Conservation (phyloP, 2,113 vertebrate genomes). For the Gymnocephalus cernua region DNA sequence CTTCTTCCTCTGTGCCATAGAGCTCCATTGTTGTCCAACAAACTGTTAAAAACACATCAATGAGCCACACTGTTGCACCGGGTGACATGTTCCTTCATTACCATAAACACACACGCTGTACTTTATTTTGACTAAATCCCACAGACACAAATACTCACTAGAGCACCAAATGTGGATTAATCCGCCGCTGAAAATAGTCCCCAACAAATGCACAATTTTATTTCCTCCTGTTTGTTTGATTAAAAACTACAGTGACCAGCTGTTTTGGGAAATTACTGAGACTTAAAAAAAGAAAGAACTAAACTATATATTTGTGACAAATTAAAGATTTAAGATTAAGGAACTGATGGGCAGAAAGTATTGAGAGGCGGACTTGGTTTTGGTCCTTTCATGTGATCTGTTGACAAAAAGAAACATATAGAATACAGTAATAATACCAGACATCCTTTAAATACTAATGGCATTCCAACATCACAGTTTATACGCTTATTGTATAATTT, state of each 20-base stretch:
- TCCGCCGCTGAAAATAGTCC: too few relatives aligned
- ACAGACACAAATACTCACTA: not conserved
- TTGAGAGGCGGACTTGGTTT: not conserved
- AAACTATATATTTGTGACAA: not conserved
- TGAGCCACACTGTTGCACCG: too few relatives aligned
- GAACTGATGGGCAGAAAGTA: not conserved
- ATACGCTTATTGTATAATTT: not conserved
- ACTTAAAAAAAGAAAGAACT: not conserved
- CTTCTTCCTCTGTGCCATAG: too few relatives aligned
- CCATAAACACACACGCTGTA: too few relatives aligned
- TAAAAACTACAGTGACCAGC: not conserved
- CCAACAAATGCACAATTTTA: too few relatives aligned
- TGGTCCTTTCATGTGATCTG: not conserved
- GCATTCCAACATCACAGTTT: too few relatives aligned
- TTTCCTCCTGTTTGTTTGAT: not conserved
- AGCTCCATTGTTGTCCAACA: too few relatives aligned
- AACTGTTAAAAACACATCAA: too few relatives aligned
- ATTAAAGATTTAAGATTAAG: not conserved
- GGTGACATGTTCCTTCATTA: too few relatives aligned
- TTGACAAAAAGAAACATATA: not conserved
- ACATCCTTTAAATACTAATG: not conserved
- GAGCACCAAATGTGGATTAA: not conserved
- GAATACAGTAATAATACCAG: too few relatives aligned
- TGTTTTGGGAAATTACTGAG: not conserved
- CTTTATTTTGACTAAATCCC: too few relatives aligned